phyloP scores from a whole-genome alignment of 2,797 vertebrate species.

The Neosilurus mollespiculum region DNA sequence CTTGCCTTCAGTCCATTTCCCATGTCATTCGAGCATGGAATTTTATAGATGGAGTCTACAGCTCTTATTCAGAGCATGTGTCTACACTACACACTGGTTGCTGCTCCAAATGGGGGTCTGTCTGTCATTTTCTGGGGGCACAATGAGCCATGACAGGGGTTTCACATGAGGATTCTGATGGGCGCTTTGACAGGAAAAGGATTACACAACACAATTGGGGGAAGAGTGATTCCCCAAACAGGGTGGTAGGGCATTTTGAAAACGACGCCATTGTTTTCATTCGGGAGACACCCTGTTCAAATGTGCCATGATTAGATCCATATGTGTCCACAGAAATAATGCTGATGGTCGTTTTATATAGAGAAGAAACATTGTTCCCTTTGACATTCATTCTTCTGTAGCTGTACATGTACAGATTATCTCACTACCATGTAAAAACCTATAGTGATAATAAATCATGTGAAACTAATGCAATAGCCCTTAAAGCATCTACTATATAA shows the following conservation, averaged over 20 bases:
- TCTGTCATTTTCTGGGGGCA: conserved; percentile 63
- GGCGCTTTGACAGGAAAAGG: conserved; percentile 65
- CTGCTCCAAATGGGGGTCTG: conserved; percentile 41
- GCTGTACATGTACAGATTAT: conserved; percentile 8
- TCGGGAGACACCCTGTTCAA: conserved; percentile 55
- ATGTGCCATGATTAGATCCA: conserved; percentile 56
- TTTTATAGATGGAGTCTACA: conserved; percentile 47
- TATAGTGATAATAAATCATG: conserved; percentile 16
- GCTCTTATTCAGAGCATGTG: conserved; percentile 38
- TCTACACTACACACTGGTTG: conserved; percentile 36
- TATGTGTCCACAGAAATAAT: conserved; percentile 48
- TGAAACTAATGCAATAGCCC: conserved; percentile 5
- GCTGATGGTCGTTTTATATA: conserved; percentile 25
- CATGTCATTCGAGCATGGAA: conserved; percentile 46
- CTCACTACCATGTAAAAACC: conserved; percentile 14
- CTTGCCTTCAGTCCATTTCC: conserved; percentile 48
- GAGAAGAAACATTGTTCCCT: conserved; percentile 28
- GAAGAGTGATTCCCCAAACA: conserved; percentile 58
- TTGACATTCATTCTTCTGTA: conserved; percentile 24
- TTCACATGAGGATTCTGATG: conserved; percentile 56
- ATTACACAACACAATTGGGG: conserved; percentile 65
- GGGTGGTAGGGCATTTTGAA: conserved; percentile 63
- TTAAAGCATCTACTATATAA: conserved; percentile 1
- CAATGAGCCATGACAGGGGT: conserved; percentile 58
- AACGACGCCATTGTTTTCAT: conserved; percentile 65